Conservation (phyloP, 2,797 vertebrate genomes). For the Pangasius djambal region DNA sequence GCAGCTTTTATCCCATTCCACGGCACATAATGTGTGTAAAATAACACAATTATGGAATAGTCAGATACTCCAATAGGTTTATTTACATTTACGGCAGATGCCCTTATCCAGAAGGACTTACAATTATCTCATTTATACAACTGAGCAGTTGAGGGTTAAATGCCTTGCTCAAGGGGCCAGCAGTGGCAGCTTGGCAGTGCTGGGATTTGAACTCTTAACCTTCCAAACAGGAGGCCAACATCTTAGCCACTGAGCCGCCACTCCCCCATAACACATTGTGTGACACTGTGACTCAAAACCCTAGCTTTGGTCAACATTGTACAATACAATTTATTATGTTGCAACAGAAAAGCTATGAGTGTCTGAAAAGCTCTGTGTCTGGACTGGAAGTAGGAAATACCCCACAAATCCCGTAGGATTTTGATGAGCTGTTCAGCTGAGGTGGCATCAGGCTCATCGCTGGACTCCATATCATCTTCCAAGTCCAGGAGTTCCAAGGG, state of each 20-base stretch:
- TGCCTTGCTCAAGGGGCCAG: no score
- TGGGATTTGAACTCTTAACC: no score
- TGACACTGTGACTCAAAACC: background rate
- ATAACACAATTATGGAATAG: no score
- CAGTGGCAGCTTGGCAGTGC: no score
- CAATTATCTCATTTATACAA: no score
- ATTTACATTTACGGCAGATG: no score
- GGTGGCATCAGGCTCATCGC: background rate
- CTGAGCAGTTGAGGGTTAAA: no score
- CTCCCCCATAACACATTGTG: no score
- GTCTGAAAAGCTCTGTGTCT: background rate
- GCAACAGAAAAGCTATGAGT: background rate
- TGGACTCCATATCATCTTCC: background rate
- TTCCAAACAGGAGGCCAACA: no score
- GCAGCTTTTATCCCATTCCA: background rate
- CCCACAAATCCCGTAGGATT: background rate
- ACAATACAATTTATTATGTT: background rate
- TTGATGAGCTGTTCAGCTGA: background rate
- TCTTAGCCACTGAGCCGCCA: no score
- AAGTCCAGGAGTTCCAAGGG: background rate
- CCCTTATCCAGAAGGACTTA: no score
- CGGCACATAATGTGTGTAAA: no score
- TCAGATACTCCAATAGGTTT: background rate
- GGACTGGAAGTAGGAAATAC: background rate
- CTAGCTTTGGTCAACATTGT: background rate